Percentiles rank a stretch among this genome's conserved stretches.
phyloP scores from a whole-genome alignment of 2,113 vertebrate genomes.

The Regulus satrapa region DNA sequence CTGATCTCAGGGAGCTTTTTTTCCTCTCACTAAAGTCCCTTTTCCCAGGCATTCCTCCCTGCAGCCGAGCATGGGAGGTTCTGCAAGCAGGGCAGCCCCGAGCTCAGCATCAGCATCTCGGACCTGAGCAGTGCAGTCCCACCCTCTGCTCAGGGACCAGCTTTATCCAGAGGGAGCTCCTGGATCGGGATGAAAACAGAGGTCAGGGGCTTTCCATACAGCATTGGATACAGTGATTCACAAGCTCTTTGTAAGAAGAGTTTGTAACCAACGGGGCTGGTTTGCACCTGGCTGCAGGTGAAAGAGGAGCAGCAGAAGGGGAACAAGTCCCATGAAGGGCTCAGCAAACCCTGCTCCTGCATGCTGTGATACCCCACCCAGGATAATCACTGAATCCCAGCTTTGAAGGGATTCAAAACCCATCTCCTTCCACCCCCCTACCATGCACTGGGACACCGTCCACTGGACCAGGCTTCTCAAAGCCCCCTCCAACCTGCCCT shows the following conservation, averaged over 20 bases:
- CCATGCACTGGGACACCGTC: fast-evolving
- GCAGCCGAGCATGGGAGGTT: not conserved
- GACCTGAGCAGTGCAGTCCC: not conserved
- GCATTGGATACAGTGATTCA: not conserved
- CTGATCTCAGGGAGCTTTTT: not conserved
- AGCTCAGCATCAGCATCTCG: not conserved
- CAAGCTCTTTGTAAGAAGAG: not conserved
- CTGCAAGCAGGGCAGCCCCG: conserved; percentile 23
- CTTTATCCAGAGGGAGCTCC: not conserved
- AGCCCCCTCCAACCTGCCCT: not conserved
- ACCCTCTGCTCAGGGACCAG: not conserved
- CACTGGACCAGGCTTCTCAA: not conserved
- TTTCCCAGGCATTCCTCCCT: not conserved
- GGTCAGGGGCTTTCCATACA: not conserved
- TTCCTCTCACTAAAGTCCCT: not conserved
- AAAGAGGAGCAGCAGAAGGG: not conserved
- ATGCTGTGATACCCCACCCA: not conserved
- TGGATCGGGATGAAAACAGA: not conserved
- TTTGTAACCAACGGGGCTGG: too few species aligned
- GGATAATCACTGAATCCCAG: not conserved
- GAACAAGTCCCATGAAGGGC: not conserved
- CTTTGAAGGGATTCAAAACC: not conserved
- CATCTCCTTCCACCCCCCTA: not conserved
- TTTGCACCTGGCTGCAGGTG: not conserved
- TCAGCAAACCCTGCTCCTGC: not conserved